phyloP scores from a whole-genome alignment of 2,797 vertebrate species.

The Megaceryle alcyon region DNA sequence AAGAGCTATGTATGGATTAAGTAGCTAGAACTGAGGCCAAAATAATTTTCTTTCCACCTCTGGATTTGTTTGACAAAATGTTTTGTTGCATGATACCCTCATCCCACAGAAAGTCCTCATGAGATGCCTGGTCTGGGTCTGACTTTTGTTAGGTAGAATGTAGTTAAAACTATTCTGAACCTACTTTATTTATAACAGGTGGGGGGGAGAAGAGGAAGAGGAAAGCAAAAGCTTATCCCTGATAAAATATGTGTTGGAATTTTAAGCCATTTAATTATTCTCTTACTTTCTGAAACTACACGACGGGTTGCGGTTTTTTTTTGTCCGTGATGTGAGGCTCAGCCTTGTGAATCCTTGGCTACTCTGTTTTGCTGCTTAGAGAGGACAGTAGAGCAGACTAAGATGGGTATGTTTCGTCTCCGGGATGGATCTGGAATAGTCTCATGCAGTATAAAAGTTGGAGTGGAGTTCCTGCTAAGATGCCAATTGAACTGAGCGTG shows the following conservation, averaged over 20 bases:
- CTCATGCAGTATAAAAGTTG: not conserved
- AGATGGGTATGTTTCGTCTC: not conserved
- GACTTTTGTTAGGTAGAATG: not conserved
- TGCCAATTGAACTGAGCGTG: not conserved
- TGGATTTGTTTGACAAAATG: not conserved
- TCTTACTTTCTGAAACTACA: not conserved
- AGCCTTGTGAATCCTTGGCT: not conserved
- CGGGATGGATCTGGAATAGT: not conserved
- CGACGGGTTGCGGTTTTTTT: not conserved
- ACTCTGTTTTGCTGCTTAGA: not conserved
- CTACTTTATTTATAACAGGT: rapidly evolving
- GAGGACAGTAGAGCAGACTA: not conserved
- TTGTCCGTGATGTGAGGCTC: not conserved
- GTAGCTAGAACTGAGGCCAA: not conserved
- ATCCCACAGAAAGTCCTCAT: not conserved
- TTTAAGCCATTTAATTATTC: not conserved
- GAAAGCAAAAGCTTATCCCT: not conserved
- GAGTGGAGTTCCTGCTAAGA: not conserved
- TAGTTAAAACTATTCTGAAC: not conserved
- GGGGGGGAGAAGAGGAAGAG: not conserved
- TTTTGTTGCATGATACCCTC: not conserved
- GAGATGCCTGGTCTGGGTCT: not conserved
- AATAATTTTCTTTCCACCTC: not conserved
- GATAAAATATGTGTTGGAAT: not conserved
- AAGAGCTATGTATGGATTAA: not conserved